Evolutionary conservation across 1,140 invertebrate genomes (phyloP).

Genomic region (Zaprionus davidi): DNA sequence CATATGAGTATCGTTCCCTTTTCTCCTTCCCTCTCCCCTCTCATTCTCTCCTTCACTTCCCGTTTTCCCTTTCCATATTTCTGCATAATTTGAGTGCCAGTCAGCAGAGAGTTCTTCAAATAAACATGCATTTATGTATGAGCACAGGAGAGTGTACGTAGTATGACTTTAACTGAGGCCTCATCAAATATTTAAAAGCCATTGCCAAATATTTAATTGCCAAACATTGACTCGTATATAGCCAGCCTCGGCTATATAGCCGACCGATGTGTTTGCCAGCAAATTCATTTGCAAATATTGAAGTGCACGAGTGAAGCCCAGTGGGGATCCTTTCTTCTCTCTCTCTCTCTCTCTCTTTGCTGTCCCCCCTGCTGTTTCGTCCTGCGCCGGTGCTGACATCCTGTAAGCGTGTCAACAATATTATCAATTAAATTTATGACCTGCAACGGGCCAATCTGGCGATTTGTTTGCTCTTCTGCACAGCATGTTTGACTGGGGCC

Average conservation of each 20-base stretch:
- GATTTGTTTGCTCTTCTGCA: conserved; percentile 25
- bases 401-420: conserved; percentile 66
- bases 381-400: conserved; percentile 15
- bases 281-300: conserved; percentile 65
- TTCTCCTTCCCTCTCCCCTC: neutral
- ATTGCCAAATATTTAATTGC: conserved; percentile 74
- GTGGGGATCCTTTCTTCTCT: neutral
- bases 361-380: too few species aligned
- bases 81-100: conserved; percentile 69
- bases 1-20: conserved; percentile 30
- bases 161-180: conserved; percentile 43
- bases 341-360: too few species aligned
- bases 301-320: conserved; percentile 14
- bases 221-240: conserved; percentile 2
- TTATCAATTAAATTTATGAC: conserved; percentile 76
- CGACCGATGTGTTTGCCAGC: conserved; percentile 38
- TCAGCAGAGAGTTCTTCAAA: conserved; percentile 32
- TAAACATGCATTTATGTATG: conserved; percentile 54
- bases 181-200: conserved; percentile 73
- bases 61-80: conserved; percentile 44
- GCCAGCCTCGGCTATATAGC: conserved; percentile 32
- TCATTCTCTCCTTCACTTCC: too few species aligned
- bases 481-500: conserved; percentile 1
- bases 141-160: neutral
- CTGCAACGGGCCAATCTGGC: conserved; percentile 10